Conservation (phyloP, 2,888 invertebrate species). For the Phytoseiulus persimilis region DNA sequence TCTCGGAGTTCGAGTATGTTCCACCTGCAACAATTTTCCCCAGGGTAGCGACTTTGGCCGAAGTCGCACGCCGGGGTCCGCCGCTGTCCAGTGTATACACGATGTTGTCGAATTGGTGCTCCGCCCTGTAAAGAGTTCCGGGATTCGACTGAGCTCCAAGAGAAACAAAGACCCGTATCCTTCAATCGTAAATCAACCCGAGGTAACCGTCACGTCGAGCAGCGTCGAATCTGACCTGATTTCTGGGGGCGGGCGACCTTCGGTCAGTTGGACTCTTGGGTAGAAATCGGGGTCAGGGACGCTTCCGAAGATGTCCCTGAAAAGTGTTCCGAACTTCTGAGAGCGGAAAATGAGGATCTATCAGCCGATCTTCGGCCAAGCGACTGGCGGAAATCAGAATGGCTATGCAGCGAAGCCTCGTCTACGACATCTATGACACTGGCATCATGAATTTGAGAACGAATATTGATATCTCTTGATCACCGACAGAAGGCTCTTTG, state of each 20-base stretch:
- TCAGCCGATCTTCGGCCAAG: neutral
- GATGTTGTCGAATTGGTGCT: neutral
- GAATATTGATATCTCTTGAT: no score
- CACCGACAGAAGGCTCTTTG: no score
- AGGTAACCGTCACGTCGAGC: neutral
- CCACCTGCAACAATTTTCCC: conserved; percentile 33
- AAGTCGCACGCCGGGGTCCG: conserved; percentile 23
- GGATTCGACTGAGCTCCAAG: no score
- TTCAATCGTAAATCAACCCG: no score
- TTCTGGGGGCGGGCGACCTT: conserved; percentile 27
- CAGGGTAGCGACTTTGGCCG: conserved; percentile 29
- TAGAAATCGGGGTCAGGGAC: conserved; percentile 36
- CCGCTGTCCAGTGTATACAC: neutral
- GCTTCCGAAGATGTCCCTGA: conserved; percentile 38
- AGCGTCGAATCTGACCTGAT: conserved; percentile 13
- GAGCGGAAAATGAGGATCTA: neutral
- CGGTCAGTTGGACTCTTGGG: conserved; percentile 31
- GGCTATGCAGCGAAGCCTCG: neutral
- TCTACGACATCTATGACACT: neutral
- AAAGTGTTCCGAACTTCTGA: conserved; percentile 32
- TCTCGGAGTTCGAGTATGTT: conserved; percentile 21
- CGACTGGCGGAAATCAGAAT: conserved; percentile 10
- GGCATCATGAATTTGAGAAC: neutral
- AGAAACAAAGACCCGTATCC: no score
- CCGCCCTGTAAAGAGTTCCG: neutral